Conservation (phyloP, 2,113 vertebrate genomes). For the Tauraco erythrolophus region DNA sequence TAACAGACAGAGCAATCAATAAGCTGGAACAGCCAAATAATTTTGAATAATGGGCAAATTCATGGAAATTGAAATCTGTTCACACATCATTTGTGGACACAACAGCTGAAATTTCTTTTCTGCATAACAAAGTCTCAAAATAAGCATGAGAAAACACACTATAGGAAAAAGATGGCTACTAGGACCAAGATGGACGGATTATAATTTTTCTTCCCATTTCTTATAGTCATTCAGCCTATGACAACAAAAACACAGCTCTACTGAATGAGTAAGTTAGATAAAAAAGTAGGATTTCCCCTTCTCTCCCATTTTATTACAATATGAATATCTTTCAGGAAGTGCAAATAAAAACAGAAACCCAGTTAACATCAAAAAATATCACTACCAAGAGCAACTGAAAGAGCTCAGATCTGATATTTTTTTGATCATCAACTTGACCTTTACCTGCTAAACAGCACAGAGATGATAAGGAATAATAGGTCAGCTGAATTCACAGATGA, state of each 20-base stretch:
- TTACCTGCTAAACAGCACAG: neutral
- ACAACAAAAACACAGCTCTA: neutral
- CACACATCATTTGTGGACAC: neutral
- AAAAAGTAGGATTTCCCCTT: neutral
- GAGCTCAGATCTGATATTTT: neutral
- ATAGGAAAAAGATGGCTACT: neutral
- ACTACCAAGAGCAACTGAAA: neutral
- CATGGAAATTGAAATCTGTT: neutral
- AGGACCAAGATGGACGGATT: neutral
- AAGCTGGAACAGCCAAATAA: neutral
- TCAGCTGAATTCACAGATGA: neutral
- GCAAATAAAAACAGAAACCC: neutral
- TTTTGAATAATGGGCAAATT: neutral
- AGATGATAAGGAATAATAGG: neutral
- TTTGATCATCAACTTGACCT: neutral
- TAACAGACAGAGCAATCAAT: neutral
- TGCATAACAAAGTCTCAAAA: neutral
- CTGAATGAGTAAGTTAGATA: neutral
- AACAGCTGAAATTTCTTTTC: neutral
- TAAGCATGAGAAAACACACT: neutral
- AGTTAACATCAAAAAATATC: neutral
- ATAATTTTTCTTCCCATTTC: neutral
- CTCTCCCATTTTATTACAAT: neutral
- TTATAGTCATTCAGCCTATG: neutral
- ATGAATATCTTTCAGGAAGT: neutral